A percentile compares a stretch with the other conserved stretches of the same genome.
Conservation (phyloP, 2,888 invertebrate genomes). For the Macaria notata region DNA sequence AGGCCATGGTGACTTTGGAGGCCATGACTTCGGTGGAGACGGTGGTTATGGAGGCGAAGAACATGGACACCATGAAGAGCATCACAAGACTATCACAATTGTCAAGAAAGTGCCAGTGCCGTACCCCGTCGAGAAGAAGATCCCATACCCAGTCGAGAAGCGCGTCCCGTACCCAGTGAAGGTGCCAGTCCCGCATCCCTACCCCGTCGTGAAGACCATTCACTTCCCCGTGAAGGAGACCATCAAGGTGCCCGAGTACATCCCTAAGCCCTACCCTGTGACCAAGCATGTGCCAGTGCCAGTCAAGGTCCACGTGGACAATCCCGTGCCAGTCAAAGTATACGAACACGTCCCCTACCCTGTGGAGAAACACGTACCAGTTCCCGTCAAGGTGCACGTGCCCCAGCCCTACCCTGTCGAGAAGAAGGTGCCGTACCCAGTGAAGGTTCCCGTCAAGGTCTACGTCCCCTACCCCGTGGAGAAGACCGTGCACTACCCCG, state of each 20-base stretch:
- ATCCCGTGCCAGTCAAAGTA: slow-evolving; percentile 85
- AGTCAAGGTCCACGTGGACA: slow-evolving; percentile 85
- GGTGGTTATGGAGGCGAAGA: slow-evolving; percentile 45
- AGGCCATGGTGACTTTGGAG: slow-evolving; percentile 37
- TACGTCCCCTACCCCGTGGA: slow-evolving; percentile 89
- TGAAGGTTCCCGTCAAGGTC: slow-evolving; percentile 87
- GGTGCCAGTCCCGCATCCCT: slow-evolving; percentile 87
- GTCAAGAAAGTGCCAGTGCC: slow-evolving; percentile 88
- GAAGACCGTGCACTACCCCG: slow-evolving; percentile 87
- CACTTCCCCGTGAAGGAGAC: slow-evolving; percentile 85
- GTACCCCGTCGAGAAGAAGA: slow-evolving; percentile 87
- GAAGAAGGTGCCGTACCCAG: slow-evolving; percentile 85
- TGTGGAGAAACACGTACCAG: slow-evolving; percentile 86
- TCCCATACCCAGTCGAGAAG: slow-evolving; percentile 86
- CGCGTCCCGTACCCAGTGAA: slow-evolving; percentile 85
- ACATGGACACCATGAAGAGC: slow-evolving; percentile 60
- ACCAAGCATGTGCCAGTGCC: slow-evolving; percentile 85
- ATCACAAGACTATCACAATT: slow-evolving; percentile 85
- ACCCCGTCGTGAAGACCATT: slow-evolving; percentile 86
- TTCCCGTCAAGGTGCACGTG: slow-evolving; percentile 87
- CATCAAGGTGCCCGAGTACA: slow-evolving; percentile 85
- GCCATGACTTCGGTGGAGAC: slow-evolving; percentile 43
- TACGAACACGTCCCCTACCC: slow-evolving; percentile 86
- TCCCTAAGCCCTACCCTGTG: slow-evolving; percentile 86
- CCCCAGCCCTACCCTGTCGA: slow-evolving; percentile 89